These are phyloP conservation scores for Ptychoptera contaminata DNA, from an alignment of 2,888 invertebrate genomes.

Conservation along the genomic window DNA sequence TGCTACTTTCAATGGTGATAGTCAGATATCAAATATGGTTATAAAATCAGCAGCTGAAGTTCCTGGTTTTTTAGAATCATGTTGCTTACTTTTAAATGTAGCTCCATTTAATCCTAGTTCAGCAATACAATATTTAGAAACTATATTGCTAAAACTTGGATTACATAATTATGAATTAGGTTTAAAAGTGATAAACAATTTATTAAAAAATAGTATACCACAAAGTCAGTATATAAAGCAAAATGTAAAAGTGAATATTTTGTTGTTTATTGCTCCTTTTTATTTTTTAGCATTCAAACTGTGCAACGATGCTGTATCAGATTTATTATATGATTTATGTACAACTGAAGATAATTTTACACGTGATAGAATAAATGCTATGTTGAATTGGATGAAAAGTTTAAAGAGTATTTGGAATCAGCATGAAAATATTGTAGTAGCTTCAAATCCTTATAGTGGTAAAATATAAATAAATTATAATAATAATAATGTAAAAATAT, in stretches of 20 bases:
- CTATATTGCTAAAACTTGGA: constrained; percentile 52
- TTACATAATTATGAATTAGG: constrained; percentile 45
- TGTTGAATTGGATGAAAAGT: constrained; percentile 51
- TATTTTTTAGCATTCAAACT: constrained; percentile 23
- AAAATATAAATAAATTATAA: too few relatives aligned
- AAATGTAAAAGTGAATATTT: not conserved
- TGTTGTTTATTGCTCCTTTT: not conserved
- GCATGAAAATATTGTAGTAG: not conserved
- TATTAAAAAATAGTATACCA: constrained; percentile 39
- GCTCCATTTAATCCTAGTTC: constrained; percentile 39
- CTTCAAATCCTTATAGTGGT: constrained; percentile 26
- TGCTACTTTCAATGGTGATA: constrained; percentile 23
- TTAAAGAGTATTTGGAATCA: constrained; percentile 1
- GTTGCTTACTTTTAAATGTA: constrained; percentile 55
- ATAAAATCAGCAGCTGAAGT: constrained; percentile 47
- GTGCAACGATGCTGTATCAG: constrained; percentile 49
- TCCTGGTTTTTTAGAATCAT: constrained; percentile 49
- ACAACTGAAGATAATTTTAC: constrained; percentile 35
- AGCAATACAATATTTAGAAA: constrained; percentile 45
- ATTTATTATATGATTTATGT: constrained; percentile 66
- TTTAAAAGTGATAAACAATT: constrained; percentile 37
- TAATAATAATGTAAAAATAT: too few relatives aligned
- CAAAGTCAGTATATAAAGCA: constrained; percentile 22
- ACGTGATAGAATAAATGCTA: constrained; percentile 43
- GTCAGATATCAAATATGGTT: constrained; percentile 30